Percentiles rank a stretch among this genome's conserved stretches.
phyloP scores from a whole-genome alignment of 2,888 invertebrate genomes.

The Trilocha varians region DNA sequence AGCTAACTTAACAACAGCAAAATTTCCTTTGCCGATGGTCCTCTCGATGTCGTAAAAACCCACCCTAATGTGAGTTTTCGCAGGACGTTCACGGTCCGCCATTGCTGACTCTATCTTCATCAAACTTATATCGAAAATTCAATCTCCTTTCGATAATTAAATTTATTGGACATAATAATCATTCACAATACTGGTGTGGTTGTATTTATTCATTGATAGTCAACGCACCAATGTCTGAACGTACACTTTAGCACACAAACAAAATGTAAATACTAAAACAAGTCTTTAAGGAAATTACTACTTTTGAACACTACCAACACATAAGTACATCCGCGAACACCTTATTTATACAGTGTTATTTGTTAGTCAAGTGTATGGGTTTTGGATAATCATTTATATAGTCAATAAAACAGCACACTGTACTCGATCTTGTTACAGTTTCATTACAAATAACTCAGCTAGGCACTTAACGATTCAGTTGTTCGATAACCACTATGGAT shows the following conservation, averaged over 20 bases:
- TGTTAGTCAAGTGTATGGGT: constrained; percentile 39
- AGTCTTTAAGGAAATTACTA: constrained; percentile 20
- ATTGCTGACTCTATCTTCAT: constrained; percentile 55
- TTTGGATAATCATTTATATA: constrained; percentile 28
- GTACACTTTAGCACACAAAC: constrained; percentile 16
- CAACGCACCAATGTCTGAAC: constrained; percentile 10
- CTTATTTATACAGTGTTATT: constrained; percentile 22
- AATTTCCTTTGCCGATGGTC: constrained; percentile 99
- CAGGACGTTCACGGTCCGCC: constrained; percentile 73
- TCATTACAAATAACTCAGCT: constrained; percentile 12
- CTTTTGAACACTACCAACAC: constrained; percentile 14
- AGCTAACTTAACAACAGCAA: constrained; percentile 98
- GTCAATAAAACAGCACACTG: constrained; percentile 20
- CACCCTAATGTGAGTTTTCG: constrained; percentile 85
- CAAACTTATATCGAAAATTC: constrained; percentile 19
- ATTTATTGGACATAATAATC: constrained; percentile 28
- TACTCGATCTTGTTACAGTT: constrained; percentile 14
- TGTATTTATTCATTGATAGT: constrained; percentile 29
- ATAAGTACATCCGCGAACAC: constrained; percentile 17
- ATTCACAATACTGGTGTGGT: constrained; percentile 31
- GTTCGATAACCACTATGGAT: constrained; percentile 29
- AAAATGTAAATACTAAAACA: constrained; percentile 15
- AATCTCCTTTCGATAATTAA: constrained; percentile 18
- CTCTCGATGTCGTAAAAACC: constrained; percentile 98
- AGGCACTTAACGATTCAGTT: constrained; percentile 28